Percentiles rank a stretch among this genome's conserved stretches.
Evolutionary conservation across 2,797 vertebrate species (phyloP).

Genomic region (Streptopelia turtur): DNA sequence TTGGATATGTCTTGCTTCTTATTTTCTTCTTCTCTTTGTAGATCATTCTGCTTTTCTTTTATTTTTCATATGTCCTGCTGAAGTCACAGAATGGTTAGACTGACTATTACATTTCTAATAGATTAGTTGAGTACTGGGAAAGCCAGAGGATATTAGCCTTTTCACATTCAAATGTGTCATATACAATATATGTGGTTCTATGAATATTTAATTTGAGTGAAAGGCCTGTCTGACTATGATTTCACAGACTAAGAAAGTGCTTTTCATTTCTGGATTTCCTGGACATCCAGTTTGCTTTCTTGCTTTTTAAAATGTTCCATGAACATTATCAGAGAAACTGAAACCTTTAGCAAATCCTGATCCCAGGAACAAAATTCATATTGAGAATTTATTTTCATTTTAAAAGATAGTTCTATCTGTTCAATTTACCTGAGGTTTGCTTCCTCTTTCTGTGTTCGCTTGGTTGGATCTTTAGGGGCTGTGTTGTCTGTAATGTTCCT

Average conservation of each 20-base stretch:
- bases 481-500: not conserved
- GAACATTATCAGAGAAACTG: not conserved
- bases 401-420: not conserved
- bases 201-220: conserved; percentile 78
- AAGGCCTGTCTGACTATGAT: conserved; percentile 54
- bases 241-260: not conserved
- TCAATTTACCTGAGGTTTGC: not conserved
- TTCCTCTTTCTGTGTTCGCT: not conserved
- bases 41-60: conserved; percentile 19
- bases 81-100: conserved; percentile 3
- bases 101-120: conserved; percentile 73
- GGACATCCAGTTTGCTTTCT: not conserved
- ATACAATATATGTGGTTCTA: conserved; percentile 65
- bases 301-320: not conserved
- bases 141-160: conserved; percentile 71
- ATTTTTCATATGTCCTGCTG: conserved; percentile 1
- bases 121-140: conserved; percentile 69
- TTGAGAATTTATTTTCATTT: not conserved
- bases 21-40: conserved; percentile 25
- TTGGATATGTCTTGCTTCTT: not conserved
- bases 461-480: not conserved
- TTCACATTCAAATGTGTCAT: conserved; percentile 73
- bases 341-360: not conserved
- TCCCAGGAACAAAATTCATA: not conserved
- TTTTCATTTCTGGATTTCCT: conserved; percentile 26